phyloP scores from a whole-genome alignment of 2,797 vertebrate species.

The Labeo calbasu region DNA sequence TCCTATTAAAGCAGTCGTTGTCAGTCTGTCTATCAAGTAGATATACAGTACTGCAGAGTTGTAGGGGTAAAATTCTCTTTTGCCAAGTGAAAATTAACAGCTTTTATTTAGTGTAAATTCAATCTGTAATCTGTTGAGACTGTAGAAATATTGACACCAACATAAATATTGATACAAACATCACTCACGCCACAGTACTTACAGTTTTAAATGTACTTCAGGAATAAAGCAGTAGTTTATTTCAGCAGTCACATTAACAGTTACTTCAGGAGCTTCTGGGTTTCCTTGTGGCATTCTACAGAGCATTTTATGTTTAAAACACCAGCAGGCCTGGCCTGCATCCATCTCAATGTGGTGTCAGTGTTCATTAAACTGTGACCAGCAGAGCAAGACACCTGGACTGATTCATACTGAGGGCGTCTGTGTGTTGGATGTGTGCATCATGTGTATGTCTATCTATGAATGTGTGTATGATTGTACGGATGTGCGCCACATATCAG shows the following conservation, averaged over 20 bases:
- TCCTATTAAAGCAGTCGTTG: slow-evolving; percentile 9
- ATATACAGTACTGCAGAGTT: background rate
- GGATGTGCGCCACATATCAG: background rate
- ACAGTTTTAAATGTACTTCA: slow-evolving; percentile 5
- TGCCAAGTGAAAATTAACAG: slow-evolving; percentile 34
- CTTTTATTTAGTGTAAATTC: slow-evolving; percentile 41
- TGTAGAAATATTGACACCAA: slow-evolving; percentile 23
- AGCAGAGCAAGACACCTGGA: slow-evolving; percentile 57
- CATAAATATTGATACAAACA: slow-evolving; percentile 40
- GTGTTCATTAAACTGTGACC: slow-evolving; percentile 63
- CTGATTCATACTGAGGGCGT: slow-evolving; percentile 50
- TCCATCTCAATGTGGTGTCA: slow-evolving; percentile 57
- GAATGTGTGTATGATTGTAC: background rate
- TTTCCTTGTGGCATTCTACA: slow-evolving; percentile 11
- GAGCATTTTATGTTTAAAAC: slow-evolving; percentile 32
- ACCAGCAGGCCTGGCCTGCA: slow-evolving; percentile 18
- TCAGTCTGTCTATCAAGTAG: slow-evolving; percentile 18
- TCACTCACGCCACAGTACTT: slow-evolving; percentile 16
- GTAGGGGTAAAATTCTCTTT: slow-evolving; percentile 26
- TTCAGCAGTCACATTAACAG: background rate
- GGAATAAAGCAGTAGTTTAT: slow-evolving; percentile 1
- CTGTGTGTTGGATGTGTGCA: slow-evolving; percentile 46
- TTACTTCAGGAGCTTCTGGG: slow-evolving; percentile 18
- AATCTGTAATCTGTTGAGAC: slow-evolving; percentile 32
- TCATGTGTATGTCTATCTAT: slow-evolving; percentile 27